These are phyloP conservation scores for Poeciliopsis presidionis DNA, from an alignment of 2,797 vertebrate species.

Conservation along the genomic window DNA sequence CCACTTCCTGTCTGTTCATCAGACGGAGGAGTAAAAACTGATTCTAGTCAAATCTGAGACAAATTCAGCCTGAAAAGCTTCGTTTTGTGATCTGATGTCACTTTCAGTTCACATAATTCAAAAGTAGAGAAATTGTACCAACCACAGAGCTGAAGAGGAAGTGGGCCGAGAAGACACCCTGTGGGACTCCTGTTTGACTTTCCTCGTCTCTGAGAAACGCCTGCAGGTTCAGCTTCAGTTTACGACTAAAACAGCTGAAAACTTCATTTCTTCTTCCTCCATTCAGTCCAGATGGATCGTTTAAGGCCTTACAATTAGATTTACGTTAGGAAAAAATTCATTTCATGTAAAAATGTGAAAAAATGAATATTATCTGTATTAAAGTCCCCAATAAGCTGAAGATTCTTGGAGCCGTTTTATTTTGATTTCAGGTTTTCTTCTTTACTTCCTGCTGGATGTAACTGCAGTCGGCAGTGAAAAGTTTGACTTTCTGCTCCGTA, in stretches of 20 bases:
- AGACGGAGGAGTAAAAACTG: neutral
- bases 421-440: neutral
- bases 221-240: neutral
- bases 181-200: neutral
- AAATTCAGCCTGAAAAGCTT: neutral
- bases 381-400: too few species aligned
- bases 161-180: neutral
- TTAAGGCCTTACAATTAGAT: too few species aligned
- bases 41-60: neutral
- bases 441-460: too few species aligned
- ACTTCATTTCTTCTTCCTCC: neutral
- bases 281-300: neutral
- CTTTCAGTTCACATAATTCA: neutral
- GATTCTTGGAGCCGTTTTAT: neutral
- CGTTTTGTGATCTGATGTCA: neutral
- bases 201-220: neutral
- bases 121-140: neutral
- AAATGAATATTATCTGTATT: too few species aligned
- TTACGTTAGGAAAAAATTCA: too few species aligned
- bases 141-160: neutral
- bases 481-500: neutral
- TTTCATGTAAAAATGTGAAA: too few species aligned
- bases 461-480: too few species aligned
- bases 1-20: neutral
- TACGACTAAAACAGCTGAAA: neutral